Conservation (phyloP, 2,113 vertebrate species). For the Leucopternis melanops region DNA sequence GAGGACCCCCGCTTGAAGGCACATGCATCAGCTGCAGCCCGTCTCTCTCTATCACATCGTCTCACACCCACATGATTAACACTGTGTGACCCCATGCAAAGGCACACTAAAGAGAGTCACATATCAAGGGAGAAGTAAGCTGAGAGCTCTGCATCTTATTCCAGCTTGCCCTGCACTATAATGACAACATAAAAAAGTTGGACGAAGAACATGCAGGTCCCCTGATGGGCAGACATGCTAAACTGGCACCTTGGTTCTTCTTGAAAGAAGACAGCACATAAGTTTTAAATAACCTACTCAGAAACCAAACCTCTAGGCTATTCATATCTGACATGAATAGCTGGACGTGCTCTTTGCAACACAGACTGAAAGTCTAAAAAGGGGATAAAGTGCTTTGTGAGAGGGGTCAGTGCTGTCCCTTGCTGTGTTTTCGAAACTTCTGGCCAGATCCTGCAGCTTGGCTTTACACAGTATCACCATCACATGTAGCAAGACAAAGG, state of each 20-base stretch:
- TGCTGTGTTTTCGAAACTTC: not conserved
- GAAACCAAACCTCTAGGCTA: constrained; percentile 27
- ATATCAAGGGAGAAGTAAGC: not conserved
- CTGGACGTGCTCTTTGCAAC: not conserved
- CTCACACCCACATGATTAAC: not conserved
- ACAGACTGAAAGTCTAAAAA: not conserved
- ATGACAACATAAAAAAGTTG: not conserved
- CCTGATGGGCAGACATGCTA: not conserved
- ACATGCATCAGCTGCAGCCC: not conserved
- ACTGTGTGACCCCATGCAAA: not conserved
- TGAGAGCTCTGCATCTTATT: constrained; percentile 19
- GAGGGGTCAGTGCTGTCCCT: not conserved
- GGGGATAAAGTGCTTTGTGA: not conserved
- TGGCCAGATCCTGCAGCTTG: not conserved
- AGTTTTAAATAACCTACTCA: constrained; percentile 32
- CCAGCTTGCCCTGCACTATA: not conserved
- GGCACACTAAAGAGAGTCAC: not conserved
- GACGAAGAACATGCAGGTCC: not conserved
- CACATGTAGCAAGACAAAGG: not conserved
- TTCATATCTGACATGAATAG: constrained; percentile 1
- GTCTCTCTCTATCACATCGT: not conserved
- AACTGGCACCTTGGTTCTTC: not conserved
- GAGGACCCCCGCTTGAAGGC: not conserved
- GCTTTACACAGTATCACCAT: not conserved
- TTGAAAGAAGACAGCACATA: not conserved